These are phyloP conservation scores for Batillaria attramentaria DNA, from an alignment of 1,140 invertebrate genomes.

Conservation along the genomic window DNA sequence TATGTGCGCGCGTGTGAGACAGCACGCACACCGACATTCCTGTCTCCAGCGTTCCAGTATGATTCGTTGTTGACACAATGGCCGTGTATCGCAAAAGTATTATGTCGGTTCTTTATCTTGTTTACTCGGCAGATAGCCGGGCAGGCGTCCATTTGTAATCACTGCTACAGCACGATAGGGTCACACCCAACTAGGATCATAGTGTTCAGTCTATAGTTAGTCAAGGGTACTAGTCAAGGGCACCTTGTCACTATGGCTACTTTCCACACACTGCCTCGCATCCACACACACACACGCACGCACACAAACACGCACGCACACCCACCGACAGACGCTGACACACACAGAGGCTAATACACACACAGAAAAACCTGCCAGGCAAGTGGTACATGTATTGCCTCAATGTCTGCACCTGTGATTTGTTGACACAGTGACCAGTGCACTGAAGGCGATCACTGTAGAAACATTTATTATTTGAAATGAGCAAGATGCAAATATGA, in stretches of 20 bases:
- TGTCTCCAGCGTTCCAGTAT: too few species aligned
- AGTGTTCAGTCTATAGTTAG: too few species aligned
- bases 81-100: too few species aligned
- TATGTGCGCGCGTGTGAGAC: too few species aligned
- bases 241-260: not conserved
- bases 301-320: not conserved
- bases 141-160: too few species aligned
- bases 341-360: not conserved
- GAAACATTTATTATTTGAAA: not conserved
- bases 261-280: not conserved
- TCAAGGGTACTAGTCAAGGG: not conserved
- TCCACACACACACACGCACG: conserved; percentile 10
- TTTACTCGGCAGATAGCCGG: too few species aligned
- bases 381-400: not conserved
- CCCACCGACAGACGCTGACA: not conserved
- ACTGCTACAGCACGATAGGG: too few species aligned
- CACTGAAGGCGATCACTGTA: not conserved
- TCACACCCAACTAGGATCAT: too few species aligned
- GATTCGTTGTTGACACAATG: too few species aligned
- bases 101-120: too few species aligned
- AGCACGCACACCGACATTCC: too few species aligned
- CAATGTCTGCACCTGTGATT: not conserved
- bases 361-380: not conserved
- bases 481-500: not conserved
- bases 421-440: not conserved